Base-by-base conservation (phyloP, 1,140 invertebrate species). In the Drosophila orosa region DNA sequence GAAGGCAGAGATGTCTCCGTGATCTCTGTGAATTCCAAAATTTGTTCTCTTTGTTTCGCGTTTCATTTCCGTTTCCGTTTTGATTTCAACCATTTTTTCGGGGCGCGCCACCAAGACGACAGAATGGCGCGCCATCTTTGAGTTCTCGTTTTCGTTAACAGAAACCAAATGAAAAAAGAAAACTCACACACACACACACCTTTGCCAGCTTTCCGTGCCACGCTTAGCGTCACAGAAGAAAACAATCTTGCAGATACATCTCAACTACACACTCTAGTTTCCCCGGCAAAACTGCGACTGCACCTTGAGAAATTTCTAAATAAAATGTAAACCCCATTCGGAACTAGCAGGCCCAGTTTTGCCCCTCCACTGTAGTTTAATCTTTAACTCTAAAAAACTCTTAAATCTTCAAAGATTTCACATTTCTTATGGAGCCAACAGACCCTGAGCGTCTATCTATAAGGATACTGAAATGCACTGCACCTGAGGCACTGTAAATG, bases 181-280 rank as follows among this genome's bases (percentile, higher is more conserved):
- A n/a, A n/a, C n/a, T n/a, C 37, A 39, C 35, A 44, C 19, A 72
- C 37, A 73, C 39, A 35, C 59, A 71, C 68, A 75, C 68, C 65
- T 78, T 58, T 80, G 74, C 52, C 62, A 75, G 77, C 80, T 83
- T 67, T 55, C 63, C 76, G 78, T 84, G 74, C 74, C 74, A 77
- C 80, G 80, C 80, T 84, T 84, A 80, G 80, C 80, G 80, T 84
- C 84, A 54, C 50, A 9, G 81, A 63, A 73, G 75, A 84, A 57
- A 61, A 39, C 72, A 74, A 62, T 39, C 25, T 68, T 71, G 61
- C 61, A 58, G 52, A 75, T 52, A 75, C 73, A 61, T 63, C 27
- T 29, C 17, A 71, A 35, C 35, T 24, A 55, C 61, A 55, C 56
- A 44, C 35, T 61, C 15, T 33, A 61, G 58, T 71, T 71, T 58